A percentile compares a stretch with the other conserved stretches of the same genome.
phyloP scores from a whole-genome alignment of 2,888 invertebrate species.

The Rhagium mordax region DNA sequence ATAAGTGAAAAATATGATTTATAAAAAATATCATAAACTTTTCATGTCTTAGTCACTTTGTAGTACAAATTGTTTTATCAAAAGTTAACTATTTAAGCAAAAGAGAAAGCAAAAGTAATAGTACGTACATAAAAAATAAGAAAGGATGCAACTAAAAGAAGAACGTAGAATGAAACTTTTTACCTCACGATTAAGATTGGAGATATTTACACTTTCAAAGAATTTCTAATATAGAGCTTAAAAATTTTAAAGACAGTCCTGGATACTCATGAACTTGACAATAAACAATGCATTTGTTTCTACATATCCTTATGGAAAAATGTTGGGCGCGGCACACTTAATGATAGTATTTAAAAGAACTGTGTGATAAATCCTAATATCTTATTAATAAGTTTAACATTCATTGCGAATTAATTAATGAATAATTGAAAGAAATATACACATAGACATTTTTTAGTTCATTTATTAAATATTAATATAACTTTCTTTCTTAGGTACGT shows the following conservation, averaged over 20 bases:
- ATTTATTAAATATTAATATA: not conserved
- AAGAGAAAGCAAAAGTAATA: no score
- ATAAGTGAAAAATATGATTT: no score
- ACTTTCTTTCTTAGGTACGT: not conserved
- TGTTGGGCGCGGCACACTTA: not conserved
- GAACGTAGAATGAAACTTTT: no score
- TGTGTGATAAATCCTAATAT: not conserved
- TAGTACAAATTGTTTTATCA: no score
- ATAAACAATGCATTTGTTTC: constrained; percentile 3
- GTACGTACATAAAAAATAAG: no score
- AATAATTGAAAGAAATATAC: not conserved
- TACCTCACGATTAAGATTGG: no score
- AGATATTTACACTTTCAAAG: no score
- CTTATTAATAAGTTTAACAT: not conserved
- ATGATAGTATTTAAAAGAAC: not conserved
- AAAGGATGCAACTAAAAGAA: no score
- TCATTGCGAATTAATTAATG: not conserved
- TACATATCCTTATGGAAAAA: constrained; percentile 15
- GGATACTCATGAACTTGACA: not conserved
- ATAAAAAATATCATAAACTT: no score
- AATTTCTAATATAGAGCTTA: no score
- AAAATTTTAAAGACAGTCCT: constrained; percentile 5
- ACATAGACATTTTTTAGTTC: not conserved
- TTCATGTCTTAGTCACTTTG: no score
- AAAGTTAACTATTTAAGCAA: no score